Evolutionary conservation across 2,797 vertebrate genomes (phyloP).

Genomic region (Rhadinocentrus ornatus): DNA sequence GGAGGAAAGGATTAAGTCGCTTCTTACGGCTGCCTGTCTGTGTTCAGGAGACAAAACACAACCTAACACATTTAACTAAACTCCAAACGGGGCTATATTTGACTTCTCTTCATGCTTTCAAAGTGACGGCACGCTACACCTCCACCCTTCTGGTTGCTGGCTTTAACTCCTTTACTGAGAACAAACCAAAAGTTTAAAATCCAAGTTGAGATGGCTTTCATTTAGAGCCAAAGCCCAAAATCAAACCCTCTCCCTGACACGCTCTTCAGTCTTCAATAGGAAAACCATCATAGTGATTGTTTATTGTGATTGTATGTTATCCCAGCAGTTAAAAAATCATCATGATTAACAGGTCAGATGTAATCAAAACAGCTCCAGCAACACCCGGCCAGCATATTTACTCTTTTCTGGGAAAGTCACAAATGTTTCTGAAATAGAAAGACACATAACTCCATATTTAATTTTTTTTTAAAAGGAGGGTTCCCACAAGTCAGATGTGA

Average conservation of each 20-base stretch:
- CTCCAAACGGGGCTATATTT: slow-evolving; percentile 33
- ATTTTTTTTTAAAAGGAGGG: slow-evolving; percentile 3
- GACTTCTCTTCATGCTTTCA: slow-evolving; percentile 17
- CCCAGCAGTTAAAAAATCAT: slow-evolving; percentile 40
- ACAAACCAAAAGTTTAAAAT: no score
- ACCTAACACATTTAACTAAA: slow-evolving; percentile 53
- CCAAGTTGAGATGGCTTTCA: no score
- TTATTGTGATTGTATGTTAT: not conserved
- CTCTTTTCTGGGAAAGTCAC: slow-evolving; percentile 75
- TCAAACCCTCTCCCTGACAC: no score
- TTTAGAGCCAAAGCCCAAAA: no score
- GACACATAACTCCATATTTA: slow-evolving; percentile 80
- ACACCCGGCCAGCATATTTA: slow-evolving; percentile 64
- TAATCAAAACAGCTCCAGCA: slow-evolving; percentile 70
- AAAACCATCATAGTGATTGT: not conserved
- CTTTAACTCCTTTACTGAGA: no score
- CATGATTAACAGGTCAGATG: slow-evolving; percentile 77
- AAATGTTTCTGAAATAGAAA: slow-evolving; percentile 76
- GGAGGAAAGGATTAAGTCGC: slow-evolving; percentile 72
- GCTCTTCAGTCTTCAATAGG: not conserved
- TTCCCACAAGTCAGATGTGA: slow-evolving; percentile 75
- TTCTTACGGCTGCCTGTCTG: slow-evolving; percentile 60
- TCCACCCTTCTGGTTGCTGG: no score
- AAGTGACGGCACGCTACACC: no score
- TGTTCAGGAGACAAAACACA: slow-evolving; percentile 63